phyloP scores from a whole-genome alignment of 2,888 invertebrate species.

The Mechanitis messenoides region DNA sequence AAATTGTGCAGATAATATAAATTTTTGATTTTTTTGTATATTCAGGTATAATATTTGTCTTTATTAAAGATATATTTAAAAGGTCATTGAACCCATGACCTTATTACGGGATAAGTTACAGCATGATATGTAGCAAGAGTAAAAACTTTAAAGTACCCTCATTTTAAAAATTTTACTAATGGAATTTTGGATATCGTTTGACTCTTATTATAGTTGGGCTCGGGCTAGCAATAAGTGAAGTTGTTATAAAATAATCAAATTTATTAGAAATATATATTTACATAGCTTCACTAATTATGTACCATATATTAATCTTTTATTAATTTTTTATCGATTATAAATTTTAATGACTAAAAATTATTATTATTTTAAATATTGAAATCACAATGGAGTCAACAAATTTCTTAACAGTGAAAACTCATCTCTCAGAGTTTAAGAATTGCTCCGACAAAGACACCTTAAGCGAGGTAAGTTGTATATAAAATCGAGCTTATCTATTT shows the following conservation, averaged over 20 bases:
- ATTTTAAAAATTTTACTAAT: conserved; percentile 9
- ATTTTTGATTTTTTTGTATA: background rate
- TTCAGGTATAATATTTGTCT: background rate
- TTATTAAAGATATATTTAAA: background rate
- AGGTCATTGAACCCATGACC: background rate
- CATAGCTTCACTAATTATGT: conserved; percentile 40
- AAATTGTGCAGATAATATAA: conserved; percentile 1
- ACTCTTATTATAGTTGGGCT: conserved; percentile 41
- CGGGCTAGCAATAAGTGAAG: conserved; percentile 47
- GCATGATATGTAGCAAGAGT: background rate
- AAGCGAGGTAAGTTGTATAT: conserved; percentile 64
- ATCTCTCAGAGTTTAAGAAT: conserved; percentile 67
- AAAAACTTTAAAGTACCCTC: conserved; percentile 38
- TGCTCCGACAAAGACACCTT: conserved; percentile 68
- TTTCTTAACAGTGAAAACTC: conserved; percentile 66
- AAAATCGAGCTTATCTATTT: background rate
- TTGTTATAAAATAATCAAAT: conserved; percentile 43
- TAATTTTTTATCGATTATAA: conserved; percentile 35
- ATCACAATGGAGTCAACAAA: conserved; percentile 52
- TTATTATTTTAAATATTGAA: conserved; percentile 36
- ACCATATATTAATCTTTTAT: conserved; percentile 41
- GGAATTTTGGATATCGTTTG: conserved; percentile 9
- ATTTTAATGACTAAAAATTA: conserved; percentile 25
- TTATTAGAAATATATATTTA: conserved; percentile 31
- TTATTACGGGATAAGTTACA: background rate